Base-by-base conservation (phyloP, 2,113 vertebrate species). In the Misgurnus anguillicaudatus region DNA sequence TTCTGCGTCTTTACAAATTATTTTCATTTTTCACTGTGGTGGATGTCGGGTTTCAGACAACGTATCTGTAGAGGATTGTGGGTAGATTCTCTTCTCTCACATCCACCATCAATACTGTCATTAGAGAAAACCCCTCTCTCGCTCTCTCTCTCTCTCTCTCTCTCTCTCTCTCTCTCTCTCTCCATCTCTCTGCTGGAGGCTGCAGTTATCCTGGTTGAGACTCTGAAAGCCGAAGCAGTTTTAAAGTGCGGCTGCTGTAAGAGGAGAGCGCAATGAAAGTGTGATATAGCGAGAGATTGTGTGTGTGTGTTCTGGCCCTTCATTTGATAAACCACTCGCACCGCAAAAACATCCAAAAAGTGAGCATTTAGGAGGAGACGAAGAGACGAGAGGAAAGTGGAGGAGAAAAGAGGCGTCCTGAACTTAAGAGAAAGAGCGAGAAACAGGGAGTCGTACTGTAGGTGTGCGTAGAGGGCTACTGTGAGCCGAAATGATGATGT, bases 401-500 rank as follows among this genome's bases (percentile, higher is more conserved):
- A 83, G 83, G 78, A 87, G 69, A 41, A 79, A 71, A 73, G 78
- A 65, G 85, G 82, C 82, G 87, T 80, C 84, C 85, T 87, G 83
- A 84, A 85, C 86, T 81, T 78, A 78, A 60, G 83, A 83, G 87
- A 60, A 85, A 86, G 85, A 68, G 38, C 19, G 87, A 87, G 83
- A 84, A 82, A 42, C 5, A 31, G 53, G 17, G 53, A 57, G 53
- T 1, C 8, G 53, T 57, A 11, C 11, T 51, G 47, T 51, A 13
- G 9, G 41, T 42, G 41, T 57, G 53, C 42, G n/a, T 41, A 9
- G 55, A 45, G 39, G 57, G 53, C 21, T 74, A 70, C 85, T 83
- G 60, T 62, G 80, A 51, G 87, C 86, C 85, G 87, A 89, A 87
- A 92, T 91, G 89, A 92, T 93, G 92, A 92, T 93, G 92, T 93